Base-by-base conservation (phyloP, 2,888 invertebrate genomes). In the Netelia fuscicornis region DNA sequence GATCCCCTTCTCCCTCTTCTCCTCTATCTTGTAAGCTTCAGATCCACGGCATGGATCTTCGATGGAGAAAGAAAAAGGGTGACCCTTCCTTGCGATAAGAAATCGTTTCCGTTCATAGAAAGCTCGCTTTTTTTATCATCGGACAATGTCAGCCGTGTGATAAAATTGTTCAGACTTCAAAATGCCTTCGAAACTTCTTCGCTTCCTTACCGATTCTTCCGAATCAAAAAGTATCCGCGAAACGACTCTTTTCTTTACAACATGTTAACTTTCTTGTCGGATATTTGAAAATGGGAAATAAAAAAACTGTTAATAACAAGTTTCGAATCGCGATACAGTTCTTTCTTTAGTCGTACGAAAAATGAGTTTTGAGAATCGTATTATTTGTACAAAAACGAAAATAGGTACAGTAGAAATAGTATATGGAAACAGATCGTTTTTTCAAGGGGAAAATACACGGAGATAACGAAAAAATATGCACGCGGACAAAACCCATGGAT, bases 21-120 rank as follows among this genome's bases (percentile, higher is more conserved):
- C 68, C 74, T 70, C 52, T 71, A 48, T 65, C 62, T 56, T 52
- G 37, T 58, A 44, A 20, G 42, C 58, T 64, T 62, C 70, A 65
- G 37, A 70, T 79, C 54, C 68, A 20, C 42, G 58, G 62, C 68
- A 72, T 70, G 70, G 78, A 84, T 87, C 79, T 79, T 76, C 67
- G 56, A 25, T 81, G 68, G 10, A 54, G 72, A 80, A 79, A 81
- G 71, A 80, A 79, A 81, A 68, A 77, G 76, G 79, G 71, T 77
- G 20, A 60, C 30, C 54, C 65, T 56, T 48, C 30, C 25, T 58
- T 42, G 65, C 37, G 80, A 80, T 81, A 81, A 85, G 81, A 85
- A 86, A 83, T 85, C 85, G 83, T 65, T 81, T 81, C 60, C 75
- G 23, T 37, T 23, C 58, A 8, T 9, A 58, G 20, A 58, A 10